Conservation (phyloP, 1,140 invertebrate genomes). For the Lordiphosa mommai region DNA sequence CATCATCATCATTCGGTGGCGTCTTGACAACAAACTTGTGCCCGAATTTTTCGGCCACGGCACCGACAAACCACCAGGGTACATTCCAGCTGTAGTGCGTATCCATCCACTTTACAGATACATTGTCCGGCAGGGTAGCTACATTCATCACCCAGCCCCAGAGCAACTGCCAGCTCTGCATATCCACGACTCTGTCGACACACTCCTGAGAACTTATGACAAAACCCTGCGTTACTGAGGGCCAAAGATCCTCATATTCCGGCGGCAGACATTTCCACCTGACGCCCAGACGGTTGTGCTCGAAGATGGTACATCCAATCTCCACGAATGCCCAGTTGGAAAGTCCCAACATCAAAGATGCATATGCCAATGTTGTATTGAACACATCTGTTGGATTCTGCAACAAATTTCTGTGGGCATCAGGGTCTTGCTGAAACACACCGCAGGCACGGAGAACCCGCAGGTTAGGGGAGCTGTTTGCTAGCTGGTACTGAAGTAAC, state of each 20-base stretch:
- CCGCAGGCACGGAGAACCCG: not conserved
- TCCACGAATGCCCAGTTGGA: conserved; percentile 6
- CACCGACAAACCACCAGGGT: not conserved
- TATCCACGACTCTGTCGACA: not conserved
- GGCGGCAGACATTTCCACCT: no score
- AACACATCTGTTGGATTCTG: not conserved
- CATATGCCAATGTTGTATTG: not conserved
- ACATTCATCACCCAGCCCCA: not conserved
- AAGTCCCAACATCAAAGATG: not conserved
- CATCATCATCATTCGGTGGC: not conserved
- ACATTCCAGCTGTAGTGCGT: not conserved
- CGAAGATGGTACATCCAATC: not conserved
- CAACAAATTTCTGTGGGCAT: not conserved
- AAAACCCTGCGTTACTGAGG: not conserved
- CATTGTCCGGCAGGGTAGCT: not conserved
- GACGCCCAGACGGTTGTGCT: not conserved
- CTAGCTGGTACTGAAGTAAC: not conserved
- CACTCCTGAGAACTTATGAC: not conserved
- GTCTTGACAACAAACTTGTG: not conserved
- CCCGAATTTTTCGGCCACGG: not conserved
- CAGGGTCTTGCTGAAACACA: not conserved
- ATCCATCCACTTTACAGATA: not conserved
- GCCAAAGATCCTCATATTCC: not conserved
- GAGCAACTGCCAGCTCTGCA: not conserved
- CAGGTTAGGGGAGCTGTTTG: not conserved